Evolutionary conservation across 2,888 invertebrate species (phyloP).

Genomic region (Melinaea menophilus): DNA sequence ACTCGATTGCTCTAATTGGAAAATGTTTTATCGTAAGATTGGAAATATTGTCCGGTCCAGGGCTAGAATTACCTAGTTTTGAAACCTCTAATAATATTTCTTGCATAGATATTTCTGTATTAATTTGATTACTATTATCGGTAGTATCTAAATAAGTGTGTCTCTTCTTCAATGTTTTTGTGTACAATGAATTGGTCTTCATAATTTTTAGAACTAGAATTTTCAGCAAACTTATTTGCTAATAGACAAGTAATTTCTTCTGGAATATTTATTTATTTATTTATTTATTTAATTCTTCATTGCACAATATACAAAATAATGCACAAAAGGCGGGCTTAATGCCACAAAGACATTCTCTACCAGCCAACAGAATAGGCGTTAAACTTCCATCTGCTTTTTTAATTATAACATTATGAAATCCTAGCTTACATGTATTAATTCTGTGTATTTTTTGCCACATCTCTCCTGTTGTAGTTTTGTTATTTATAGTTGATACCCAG

Average conservation of each 20-base stretch:
- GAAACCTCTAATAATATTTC: constrained; percentile 19
- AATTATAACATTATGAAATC: not conserved
- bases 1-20: constrained; percentile 19
- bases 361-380: not conserved
- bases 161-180: constrained; percentile 2
- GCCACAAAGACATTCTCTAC: too few species aligned
- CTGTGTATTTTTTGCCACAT: too few species aligned
- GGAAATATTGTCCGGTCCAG: constrained; percentile 27
- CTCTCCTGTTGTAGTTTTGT: too few species aligned
- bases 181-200: constrained; percentile 13
- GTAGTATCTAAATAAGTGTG: not conserved
- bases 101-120: constrained; percentile 7
- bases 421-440: too few species aligned
- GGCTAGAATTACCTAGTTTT: constrained; percentile 18
- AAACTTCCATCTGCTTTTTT: constrained; percentile 10
- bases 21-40: constrained; percentile 27
- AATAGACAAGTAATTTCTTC: constrained; percentile 3
- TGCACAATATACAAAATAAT: too few species aligned
- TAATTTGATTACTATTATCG: constrained; percentile 4
- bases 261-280: not conserved
- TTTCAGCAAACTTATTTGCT: constrained; percentile 19
- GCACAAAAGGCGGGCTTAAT: too few species aligned
- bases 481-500: constrained; percentile 17
- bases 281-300: too few species aligned
- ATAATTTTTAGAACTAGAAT: constrained; percentile 26